Percentiles rank a stretch among this genome's conserved stretches.
Evolutionary conservation across 2,888 invertebrate species (phyloP).

Genomic region (Amiota communis): DNA sequence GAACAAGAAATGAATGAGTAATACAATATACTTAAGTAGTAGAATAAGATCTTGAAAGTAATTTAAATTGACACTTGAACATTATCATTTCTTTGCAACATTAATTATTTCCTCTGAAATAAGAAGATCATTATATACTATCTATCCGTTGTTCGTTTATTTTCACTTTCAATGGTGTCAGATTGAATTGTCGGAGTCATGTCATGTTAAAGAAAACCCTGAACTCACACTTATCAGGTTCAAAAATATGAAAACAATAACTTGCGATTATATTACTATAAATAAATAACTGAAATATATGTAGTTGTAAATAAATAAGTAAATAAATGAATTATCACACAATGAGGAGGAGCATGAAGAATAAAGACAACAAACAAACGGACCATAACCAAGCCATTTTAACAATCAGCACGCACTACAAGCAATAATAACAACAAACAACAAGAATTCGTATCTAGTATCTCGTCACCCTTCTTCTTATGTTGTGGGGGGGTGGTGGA

Average conservation of each 20-base stretch:
- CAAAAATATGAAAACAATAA: constrained; percentile 24
- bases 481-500: not conserved
- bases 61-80: too few relatives aligned
- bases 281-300: constrained; percentile 11
- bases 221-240: constrained; percentile 28
- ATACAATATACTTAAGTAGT: too few relatives aligned
- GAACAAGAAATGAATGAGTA: too few relatives aligned
- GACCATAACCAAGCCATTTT: not conserved
- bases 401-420: constrained; percentile 4
- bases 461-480: not conserved
- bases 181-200: too few relatives aligned
- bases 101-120: too few relatives aligned
- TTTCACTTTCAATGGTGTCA: too few relatives aligned
- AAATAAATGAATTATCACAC: constrained; percentile 16
- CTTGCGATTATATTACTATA: constrained; percentile 5
- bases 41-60: too few relatives aligned
- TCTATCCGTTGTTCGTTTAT: too few relatives aligned
- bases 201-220: constrained; percentile 5
- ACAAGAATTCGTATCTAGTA: not conserved
- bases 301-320: constrained; percentile 22
- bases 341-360: constrained; percentile 9
- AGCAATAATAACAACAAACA: not conserved
- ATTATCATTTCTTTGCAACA: too few relatives aligned
- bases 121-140: too few relatives aligned
- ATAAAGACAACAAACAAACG: not conserved